These are phyloP conservation scores for Sinelater perroti DNA, from an alignment of 2,888 invertebrate genomes.

Conservation along the genomic window DNA sequence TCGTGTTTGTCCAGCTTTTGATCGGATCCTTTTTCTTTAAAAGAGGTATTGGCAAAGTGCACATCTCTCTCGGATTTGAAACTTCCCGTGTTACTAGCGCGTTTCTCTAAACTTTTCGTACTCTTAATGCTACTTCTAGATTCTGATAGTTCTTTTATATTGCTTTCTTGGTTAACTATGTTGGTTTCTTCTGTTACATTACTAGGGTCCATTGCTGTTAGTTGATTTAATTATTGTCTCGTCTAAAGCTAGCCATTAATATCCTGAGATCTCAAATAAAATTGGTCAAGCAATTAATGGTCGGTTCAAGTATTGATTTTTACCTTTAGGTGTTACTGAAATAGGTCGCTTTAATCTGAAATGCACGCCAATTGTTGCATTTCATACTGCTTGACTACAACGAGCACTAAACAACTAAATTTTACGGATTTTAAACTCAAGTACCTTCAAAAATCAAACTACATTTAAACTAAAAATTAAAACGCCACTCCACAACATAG, in stretches of 20 bases:
- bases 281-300: neutral
- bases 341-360: conserved; percentile 12
- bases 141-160: conserved; percentile 53
- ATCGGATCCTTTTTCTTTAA: conserved; percentile 48
- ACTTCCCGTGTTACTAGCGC: conserved; percentile 52
- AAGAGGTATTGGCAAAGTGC: conserved; percentile 51
- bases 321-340: neutral
- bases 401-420: too few species aligned
- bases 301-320: conserved; percentile 5
- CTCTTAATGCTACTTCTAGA: conserved; percentile 56
- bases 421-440: too few species aligned
- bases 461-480: too few species aligned
- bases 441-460: too few species aligned
- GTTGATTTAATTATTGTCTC: conserved; percentile 26
- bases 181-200: conserved; percentile 49
- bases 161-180: conserved; percentile 53
- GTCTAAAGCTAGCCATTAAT: conserved; percentile 15
- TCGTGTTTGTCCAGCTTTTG: conserved; percentile 35
- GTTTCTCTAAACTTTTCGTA: conserved; percentile 57
- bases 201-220: conserved; percentile 50
- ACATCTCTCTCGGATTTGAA: conserved; percentile 58
- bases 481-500: too few species aligned
- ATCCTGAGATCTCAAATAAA: neutral
- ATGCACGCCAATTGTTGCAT: too few species aligned
- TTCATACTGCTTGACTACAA: too few species aligned